Conservation (phyloP, 1,140 invertebrate genomes). For the Heliconius nattereri region DNA sequence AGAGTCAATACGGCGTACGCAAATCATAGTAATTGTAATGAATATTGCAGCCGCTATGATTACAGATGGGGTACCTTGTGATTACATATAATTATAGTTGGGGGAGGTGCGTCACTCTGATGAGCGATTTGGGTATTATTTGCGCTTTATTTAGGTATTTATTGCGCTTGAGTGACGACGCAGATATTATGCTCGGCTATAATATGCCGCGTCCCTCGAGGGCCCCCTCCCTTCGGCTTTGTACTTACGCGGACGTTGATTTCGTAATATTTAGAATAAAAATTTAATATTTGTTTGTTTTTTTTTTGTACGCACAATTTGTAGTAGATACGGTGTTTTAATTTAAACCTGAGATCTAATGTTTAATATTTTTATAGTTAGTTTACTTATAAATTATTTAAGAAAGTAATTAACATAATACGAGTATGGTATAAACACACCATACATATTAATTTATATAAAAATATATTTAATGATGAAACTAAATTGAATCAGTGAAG, state of each 20-base stretch:
- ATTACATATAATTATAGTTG: slow-evolving; percentile 79
- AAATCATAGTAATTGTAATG: slow-evolving; percentile 70
- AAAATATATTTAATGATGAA: too few relatives aligned
- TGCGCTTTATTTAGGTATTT: slow-evolving; percentile 82
- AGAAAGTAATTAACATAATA: too few relatives aligned
- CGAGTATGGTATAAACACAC: too few relatives aligned
- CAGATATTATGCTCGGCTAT: slow-evolving; percentile 77
- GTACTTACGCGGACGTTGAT: slow-evolving; percentile 59
- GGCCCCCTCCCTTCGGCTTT: slow-evolving; percentile 58
- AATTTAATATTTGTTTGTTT: slow-evolving; percentile 49
- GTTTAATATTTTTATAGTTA: too few relatives aligned
- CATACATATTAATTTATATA: too few relatives aligned
- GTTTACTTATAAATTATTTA: too few relatives aligned
- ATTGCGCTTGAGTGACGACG: slow-evolving; percentile 81
- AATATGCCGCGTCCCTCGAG: slow-evolving; percentile 66
- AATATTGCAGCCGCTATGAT: slow-evolving; percentile 63
- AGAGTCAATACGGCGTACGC: slow-evolving; percentile 43
- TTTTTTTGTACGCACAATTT: slow-evolving; percentile 35
- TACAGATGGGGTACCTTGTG: slow-evolving; percentile 69
- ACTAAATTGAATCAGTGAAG: background rate
- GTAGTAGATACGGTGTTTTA: background rate
- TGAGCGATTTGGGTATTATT: slow-evolving; percentile 82
- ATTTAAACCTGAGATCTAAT: too few relatives aligned
- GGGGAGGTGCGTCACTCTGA: slow-evolving; percentile 66
- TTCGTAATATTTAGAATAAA: slow-evolving; percentile 54